phyloP scores from a whole-genome alignment of 2,113 vertebrate species.

The Varanus salvator region DNA sequence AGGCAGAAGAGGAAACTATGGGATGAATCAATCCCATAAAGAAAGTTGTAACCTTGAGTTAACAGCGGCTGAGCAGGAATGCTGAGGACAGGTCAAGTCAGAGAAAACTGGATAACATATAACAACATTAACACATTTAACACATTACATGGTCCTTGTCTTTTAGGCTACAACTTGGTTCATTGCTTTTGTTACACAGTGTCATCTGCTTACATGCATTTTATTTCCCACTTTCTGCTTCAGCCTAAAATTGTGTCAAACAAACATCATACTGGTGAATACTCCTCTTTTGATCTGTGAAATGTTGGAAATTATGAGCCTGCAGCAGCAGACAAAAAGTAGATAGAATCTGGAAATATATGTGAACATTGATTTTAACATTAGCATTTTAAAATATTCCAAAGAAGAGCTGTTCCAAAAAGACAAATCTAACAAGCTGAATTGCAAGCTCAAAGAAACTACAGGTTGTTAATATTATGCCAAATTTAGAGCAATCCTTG shows the following conservation, averaged over 20 bases:
- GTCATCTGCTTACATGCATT: background rate
- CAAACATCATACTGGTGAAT: background rate
- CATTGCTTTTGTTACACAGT: background rate
- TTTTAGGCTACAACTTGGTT: background rate
- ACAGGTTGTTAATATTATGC: background rate
- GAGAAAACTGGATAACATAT: too few species aligned
- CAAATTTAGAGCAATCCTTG: background rate
- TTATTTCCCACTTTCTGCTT: background rate
- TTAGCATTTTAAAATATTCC: background rate
- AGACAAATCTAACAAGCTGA: background rate
- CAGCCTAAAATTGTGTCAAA: background rate
- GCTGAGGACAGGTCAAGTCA: too few species aligned
- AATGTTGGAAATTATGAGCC: background rate
- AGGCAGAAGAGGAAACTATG: too few species aligned
- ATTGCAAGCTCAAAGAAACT: background rate
- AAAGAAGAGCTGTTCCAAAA: background rate
- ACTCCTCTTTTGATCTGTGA: background rate
- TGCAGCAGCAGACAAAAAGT: background rate
- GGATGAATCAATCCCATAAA: too few species aligned
- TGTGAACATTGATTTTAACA: background rate
- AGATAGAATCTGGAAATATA: background rate
- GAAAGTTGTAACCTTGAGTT: too few species aligned
- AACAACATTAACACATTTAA: too few species aligned
- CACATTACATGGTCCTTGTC: too few species aligned
- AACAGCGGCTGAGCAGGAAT: too few species aligned